phyloP scores from a whole-genome alignment of 2,797 vertebrate species.

The Sebastes elongatus region DNA sequence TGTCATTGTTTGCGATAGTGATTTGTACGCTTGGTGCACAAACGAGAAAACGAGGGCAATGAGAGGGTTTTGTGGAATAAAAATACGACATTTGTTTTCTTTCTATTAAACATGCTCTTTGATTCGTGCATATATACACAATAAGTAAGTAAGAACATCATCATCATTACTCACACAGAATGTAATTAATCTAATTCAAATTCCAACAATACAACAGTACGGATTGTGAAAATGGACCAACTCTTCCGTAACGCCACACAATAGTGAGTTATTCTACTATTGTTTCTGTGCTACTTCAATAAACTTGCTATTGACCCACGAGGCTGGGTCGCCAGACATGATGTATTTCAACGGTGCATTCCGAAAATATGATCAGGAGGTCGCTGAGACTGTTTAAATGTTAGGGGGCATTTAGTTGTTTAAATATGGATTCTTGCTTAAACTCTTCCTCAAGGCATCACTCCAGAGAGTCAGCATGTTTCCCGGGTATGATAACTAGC shows the following conservation, averaged over 20 bases:
- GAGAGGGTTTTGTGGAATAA: neutral
- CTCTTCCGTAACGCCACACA: neutral
- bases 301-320: constrained; percentile 33
- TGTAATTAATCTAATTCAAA: neutral
- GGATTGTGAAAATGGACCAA: neutral
- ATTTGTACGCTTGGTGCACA: constrained; percentile 12
- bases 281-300: constrained; percentile 40
- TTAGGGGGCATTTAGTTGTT: constrained; percentile 78
- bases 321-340: constrained; percentile 15
- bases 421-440: constrained; percentile 85
- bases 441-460: constrained; percentile 80
- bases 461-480: constrained; percentile 80
- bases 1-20: neutral
- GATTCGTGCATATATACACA: constrained; percentile 4
- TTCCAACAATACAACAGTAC: neutral
- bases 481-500: constrained; percentile 76
- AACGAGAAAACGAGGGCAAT: neutral
- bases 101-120: constrained; percentile 26
- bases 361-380: constrained; percentile 53
- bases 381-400: constrained; percentile 66
- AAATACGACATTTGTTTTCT: constrained; percentile 21
- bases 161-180: neutral
- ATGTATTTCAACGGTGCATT: constrained; percentile 40
- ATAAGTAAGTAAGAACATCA: neutral
- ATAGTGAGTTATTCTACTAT: constrained; percentile 2